Conservation (phyloP, 1,140 invertebrate species). For the Pteromalus puparum region DNA sequence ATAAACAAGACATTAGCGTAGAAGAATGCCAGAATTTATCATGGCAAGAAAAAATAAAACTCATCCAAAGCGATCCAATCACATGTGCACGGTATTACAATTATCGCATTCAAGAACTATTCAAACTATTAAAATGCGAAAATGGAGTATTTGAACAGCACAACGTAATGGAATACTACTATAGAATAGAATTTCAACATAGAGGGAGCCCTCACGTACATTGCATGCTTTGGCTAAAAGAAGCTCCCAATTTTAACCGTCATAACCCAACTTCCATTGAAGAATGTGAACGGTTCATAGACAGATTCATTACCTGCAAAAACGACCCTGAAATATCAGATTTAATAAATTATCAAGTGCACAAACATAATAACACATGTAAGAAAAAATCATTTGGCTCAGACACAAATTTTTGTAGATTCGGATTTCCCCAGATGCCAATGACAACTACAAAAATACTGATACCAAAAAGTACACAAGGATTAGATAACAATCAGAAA, state of each 20-base stretch:
- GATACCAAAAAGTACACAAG: conserved; percentile 27
- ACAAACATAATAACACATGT: conserved; percentile 51
- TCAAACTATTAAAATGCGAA: conserved; percentile 41
- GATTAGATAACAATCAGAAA: background rate
- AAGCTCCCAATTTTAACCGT: conserved; percentile 56
- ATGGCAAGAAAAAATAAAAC: conserved; percentile 50
- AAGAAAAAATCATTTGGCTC: conserved; percentile 49
- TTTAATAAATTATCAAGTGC: conserved; percentile 43
- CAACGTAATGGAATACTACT: conserved; percentile 57
- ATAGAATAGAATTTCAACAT: conserved; percentile 73
- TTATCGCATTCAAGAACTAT: conserved; percentile 43
- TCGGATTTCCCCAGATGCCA: conserved; percentile 51
- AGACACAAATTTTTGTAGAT: conserved; percentile 48
- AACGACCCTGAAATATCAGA: conserved; percentile 21
- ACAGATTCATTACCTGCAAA: conserved; percentile 42
- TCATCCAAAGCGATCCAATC: conserved; percentile 52
- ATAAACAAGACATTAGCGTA: conserved; percentile 42
- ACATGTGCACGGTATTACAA: conserved; percentile 55
- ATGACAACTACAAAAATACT: conserved; percentile 51
- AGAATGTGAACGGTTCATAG: conserved; percentile 3
- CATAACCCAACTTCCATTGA: conserved; percentile 49
- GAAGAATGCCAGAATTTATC: conserved; percentile 35
- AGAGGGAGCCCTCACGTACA: conserved; percentile 66
- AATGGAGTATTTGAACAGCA: conserved; percentile 49
- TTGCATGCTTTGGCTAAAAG: conserved; percentile 59